phyloP scores from a whole-genome alignment of 1,140 invertebrate genomes.

The Leptonema lineaticorne region DNA sequence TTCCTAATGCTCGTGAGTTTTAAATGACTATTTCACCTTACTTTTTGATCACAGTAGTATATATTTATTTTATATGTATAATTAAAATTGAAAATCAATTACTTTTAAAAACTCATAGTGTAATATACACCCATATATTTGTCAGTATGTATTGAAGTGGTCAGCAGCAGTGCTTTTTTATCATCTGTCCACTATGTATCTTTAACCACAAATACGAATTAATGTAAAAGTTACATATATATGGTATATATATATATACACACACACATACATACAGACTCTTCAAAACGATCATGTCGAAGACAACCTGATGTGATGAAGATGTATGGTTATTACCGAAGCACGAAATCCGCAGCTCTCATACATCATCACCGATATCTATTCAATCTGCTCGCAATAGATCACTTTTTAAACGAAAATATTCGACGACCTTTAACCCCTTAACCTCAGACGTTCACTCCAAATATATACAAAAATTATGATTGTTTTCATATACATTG shows the following conservation, averaged over 20 bases:
- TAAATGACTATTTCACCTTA: too few relatives aligned
- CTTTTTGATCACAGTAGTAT: too few relatives aligned
- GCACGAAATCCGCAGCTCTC: neutral
- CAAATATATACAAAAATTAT: too few relatives aligned
- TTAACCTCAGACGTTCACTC: too few relatives aligned
- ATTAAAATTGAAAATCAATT: too few relatives aligned
- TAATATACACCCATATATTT: neutral
- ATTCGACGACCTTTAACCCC: neutral
- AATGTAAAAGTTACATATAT: too few relatives aligned
- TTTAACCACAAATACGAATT: neutral
- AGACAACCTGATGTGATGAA: conserved; percentile 31
- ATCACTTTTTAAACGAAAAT: neutral
- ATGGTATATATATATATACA: neutral
- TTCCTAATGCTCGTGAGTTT: too few relatives aligned
- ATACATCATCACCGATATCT: conserved; percentile 10
- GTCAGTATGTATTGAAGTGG: neutral
- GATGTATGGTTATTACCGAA: conserved; percentile 20
- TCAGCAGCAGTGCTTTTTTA: conserved; percentile 15
- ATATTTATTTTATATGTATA: too few relatives aligned
- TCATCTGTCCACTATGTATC: neutral
- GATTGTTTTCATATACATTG: too few relatives aligned
- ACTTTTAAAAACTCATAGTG: neutral
- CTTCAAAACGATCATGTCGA: too few relatives aligned
- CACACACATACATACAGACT: neutral
- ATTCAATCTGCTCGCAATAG: conserved; percentile 9